Percentiles rank a stretch among this genome's conserved stretches.
These are phyloP conservation scores for Entomobrya proxima DNA, from an alignment of 2,888 invertebrate species.

Conservation along the genomic window DNA sequence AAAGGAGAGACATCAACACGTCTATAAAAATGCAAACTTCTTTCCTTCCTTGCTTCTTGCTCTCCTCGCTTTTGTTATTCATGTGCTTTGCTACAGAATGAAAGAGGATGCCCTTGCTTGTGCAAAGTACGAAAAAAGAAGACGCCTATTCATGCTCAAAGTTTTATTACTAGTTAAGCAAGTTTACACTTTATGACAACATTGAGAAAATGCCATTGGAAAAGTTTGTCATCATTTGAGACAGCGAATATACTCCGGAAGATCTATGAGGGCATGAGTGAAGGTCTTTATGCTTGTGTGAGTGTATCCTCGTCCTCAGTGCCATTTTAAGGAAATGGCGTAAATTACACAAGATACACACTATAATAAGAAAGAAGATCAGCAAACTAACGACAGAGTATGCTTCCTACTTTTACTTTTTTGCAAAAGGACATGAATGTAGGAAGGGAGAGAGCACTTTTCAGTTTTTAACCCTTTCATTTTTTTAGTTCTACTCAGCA, in stretches of 20 bases:
- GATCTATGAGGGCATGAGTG: neutral
- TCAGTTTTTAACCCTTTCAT: neutral
- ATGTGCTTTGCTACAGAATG: neutral
- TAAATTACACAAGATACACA: constrained; percentile 9
- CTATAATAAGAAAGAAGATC: neutral
- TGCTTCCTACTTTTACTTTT: neutral
- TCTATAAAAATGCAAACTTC: constrained; percentile 18
- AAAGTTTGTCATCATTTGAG: constrained; percentile 45
- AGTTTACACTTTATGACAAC: constrained; percentile 61
- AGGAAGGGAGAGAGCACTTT: no score
- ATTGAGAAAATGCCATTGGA: constrained; percentile 56
- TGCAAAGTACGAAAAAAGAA: neutral
- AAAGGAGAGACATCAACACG: constrained; percentile 17
- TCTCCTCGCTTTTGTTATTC: neutral
- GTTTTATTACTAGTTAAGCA: constrained; percentile 59
- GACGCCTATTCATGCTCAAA: constrained; percentile 25
- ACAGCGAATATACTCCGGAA: neutral
- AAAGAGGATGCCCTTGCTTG: neutral
- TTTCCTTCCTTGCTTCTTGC: neutral
- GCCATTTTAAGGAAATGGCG: neutral
- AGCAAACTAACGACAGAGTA: neutral
- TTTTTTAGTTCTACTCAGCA: neutral
- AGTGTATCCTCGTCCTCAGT: neutral
- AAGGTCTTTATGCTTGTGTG: neutral
- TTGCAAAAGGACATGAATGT: no score